phyloP scores from a whole-genome alignment of 2,113 vertebrate species.

The Diadophis punctatus region DNA sequence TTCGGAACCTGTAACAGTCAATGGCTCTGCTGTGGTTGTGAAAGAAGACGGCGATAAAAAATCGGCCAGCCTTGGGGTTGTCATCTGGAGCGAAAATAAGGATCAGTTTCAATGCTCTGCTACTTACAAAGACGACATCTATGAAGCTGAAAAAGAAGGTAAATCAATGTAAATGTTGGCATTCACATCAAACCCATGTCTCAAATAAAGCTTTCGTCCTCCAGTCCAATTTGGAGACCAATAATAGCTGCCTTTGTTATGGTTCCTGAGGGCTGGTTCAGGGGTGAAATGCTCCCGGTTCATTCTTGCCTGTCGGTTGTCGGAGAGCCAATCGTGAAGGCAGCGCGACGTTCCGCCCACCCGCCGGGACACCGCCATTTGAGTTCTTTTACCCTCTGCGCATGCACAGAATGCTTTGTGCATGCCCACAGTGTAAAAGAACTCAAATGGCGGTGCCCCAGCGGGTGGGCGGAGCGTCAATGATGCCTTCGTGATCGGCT shows the following conservation, averaged over 20 bases:
- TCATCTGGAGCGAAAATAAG: constrained; percentile 30
- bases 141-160: neutral
- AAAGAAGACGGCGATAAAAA: rapidly evolving
- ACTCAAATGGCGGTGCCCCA: too few relatives aligned
- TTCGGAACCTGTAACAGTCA: rapidly evolving
- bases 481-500: too few relatives aligned
- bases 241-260: neutral
- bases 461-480: too few relatives aligned
- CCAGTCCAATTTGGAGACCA: neutral
- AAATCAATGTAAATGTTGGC: neutral
- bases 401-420: too few relatives aligned
- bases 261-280: neutral
- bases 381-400: too few relatives aligned
- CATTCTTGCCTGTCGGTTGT: too few relatives aligned
- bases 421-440: too few relatives aligned
- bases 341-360: too few relatives aligned
- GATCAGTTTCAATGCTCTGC: neutral
- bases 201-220: neutral
- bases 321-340: too few relatives aligned
- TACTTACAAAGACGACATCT: rapidly evolving
- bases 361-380: too few relatives aligned
- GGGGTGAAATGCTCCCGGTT: too few relatives aligned
- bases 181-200: neutral
- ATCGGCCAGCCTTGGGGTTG: constrained; percentile 47
- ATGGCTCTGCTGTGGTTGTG: neutral